Evolutionary conservation across 53 echinoderm and acorn worm species (phyloP), one percentile per base, ranked within the genome.

Genomic region (Apostichopus leukothele): DNA sequence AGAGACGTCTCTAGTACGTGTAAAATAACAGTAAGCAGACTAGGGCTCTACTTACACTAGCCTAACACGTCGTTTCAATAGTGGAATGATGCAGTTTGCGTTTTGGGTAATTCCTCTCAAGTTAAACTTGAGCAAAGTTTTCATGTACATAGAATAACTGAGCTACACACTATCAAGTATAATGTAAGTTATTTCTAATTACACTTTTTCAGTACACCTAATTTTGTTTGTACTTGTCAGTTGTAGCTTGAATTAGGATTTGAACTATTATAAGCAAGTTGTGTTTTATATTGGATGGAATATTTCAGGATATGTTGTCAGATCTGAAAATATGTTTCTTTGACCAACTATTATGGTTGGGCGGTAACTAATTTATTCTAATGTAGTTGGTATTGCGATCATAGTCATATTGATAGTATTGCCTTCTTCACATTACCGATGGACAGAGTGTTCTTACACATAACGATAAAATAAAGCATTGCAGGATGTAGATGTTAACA

Each of bases 21-120:
- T 79, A 79, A 79, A 79, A 13, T 79, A 79, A 54, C 52, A 52
- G 79, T 79, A 79, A 39, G 79, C 53, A 79, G 51, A n/a, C 52
- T 79, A 79, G 79, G 53, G 39, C 7, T 79, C 14, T 75, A 19
- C 22, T 9, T 75, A 23, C 19, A 21, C 52, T 79, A 79, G 50
- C 79, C 79, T 79, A 79, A 79, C 79, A 53, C 19, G 53, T 53
- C 16, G 10, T 50, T 22, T 21, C 14, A 19, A 25, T 16, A 8
- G 9, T 10, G n/a, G 51, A 12, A 2, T 52, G 14, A 78, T 78
- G 78, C 79, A 79, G 79, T 79, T 53, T 79, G 79, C 79, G 51
- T 79, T 79, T 79, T 79, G 79, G 39, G 50, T 79, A 18, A 52
- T 12, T 50, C 79, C 79, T 52, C 51, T 6, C 27, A 21, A 75